Conservation (phyloP, 2,797 vertebrate genomes). For the Natrix natrix region DNA sequence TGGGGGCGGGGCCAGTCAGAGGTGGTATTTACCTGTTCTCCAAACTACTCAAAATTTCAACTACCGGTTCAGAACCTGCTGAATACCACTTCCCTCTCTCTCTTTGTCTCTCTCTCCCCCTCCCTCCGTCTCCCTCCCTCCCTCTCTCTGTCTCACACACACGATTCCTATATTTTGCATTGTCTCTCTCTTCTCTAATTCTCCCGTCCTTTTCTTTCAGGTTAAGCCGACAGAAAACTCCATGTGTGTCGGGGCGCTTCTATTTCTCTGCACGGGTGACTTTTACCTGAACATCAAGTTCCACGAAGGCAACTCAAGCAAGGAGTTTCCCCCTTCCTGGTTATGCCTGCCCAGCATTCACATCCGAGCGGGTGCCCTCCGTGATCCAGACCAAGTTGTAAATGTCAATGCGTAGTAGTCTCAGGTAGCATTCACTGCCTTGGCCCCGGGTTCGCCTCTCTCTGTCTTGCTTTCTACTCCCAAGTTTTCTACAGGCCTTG, state of each 20-base stretch:
- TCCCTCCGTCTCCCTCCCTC: too few relatives aligned
- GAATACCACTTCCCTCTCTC: too few relatives aligned
- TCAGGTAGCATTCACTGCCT: neutral
- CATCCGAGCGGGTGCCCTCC: constrained; percentile 80
- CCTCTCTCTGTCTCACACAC: neutral
- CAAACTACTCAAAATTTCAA: too few relatives aligned
- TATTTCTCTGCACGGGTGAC: constrained; percentile 92
- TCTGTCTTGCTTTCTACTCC: constrained; percentile 34
- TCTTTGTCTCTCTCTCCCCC: too few relatives aligned
- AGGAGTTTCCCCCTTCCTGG: constrained; percentile 89
- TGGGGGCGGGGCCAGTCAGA: too few relatives aligned
- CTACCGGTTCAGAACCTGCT: too few relatives aligned
- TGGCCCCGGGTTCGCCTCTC: constrained; percentile 47
- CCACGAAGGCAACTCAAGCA: constrained; percentile 84
- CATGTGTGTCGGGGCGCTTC: constrained; percentile 84
- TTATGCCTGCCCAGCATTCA: constrained; percentile 93
- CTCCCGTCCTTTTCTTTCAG: constrained; percentile 60
- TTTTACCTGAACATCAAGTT: constrained; percentile 95
- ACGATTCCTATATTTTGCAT: neutral
- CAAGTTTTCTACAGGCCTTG: constrained; percentile 15
- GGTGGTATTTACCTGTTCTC: too few relatives aligned
- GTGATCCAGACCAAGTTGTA: constrained; percentile 64
- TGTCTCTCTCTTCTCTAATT: neutral
- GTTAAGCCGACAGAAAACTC: constrained; percentile 83
- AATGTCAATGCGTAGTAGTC: constrained; percentile 49